Evolutionary conservation across 2,888 invertebrate genomes (phyloP).

Genomic region (Norana najaformis): DNA sequence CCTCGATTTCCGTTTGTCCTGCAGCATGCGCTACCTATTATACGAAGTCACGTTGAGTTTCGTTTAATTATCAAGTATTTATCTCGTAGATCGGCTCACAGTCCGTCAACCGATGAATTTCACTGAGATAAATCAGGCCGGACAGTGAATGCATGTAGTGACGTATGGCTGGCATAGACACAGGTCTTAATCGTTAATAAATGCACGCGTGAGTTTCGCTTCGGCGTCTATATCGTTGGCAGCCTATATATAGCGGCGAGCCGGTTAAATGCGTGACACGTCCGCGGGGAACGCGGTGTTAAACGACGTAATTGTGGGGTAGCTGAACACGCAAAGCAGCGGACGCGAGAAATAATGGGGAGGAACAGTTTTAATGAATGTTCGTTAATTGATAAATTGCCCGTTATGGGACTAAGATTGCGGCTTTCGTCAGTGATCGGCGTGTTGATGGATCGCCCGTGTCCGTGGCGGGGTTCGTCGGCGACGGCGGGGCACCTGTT

Average conservation of each 20-base stretch:
- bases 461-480: not conserved
- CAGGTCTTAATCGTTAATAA: not conserved
- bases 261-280: slow-evolving; percentile 1
- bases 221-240: not conserved
- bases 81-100: not conserved
- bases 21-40: not conserved
- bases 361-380: not conserved
- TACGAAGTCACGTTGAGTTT: not conserved
- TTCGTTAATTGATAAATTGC: slow-evolving; percentile 17
- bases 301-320: slow-evolving; percentile 14
- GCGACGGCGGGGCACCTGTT: slow-evolving; percentile 7
- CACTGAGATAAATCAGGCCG: not conserved
- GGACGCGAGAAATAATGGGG: not conserved
- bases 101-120: not conserved
- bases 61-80: slow-evolving; percentile 19
- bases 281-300: not conserved
- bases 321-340: not conserved
- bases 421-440: not conserved
- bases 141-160: not conserved
- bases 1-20: not conserved
- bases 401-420: not conserved
- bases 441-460: not conserved
- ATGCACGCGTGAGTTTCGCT: not conserved
- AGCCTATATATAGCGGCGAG: not conserved
- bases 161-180: not conserved